phyloP scores from a whole-genome alignment of 2,888 invertebrate genomes.

The Watsonalla binaria region DNA sequence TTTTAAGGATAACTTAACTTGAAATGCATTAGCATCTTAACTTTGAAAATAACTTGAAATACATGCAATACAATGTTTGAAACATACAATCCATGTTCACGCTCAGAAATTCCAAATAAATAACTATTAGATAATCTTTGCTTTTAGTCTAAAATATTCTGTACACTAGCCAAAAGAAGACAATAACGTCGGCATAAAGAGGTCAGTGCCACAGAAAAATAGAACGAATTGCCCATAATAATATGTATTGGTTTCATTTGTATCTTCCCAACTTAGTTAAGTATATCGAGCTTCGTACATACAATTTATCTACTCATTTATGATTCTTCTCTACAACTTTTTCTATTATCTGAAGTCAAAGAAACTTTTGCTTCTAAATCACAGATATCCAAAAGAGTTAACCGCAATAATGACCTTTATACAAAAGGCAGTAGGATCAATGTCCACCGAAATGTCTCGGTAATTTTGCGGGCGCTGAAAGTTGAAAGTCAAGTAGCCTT shows the following conservation, averaged over 20 bases:
- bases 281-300: not conserved
- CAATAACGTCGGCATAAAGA: not conserved
- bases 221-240: not conserved
- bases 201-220: not conserved
- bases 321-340: no score
- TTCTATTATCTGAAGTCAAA: not conserved
- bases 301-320: no score
- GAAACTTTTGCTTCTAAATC: not conserved
- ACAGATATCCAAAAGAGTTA: not conserved
- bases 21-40: no score
- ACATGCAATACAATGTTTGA: no score
- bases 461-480: not conserved
- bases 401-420: not conserved
- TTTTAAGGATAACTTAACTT: no score
- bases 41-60: no score
- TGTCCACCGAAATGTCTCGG: not conserved
- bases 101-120: no score
- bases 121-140: no score
- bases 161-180: not conserved
- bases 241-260: no score
- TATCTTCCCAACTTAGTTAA: no score
- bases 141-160: not conserved
- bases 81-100: no score
- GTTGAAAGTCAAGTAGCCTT: constrained; percentile 9
- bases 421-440: not conserved